Evolutionary conservation across 2,888 invertebrate genomes (phyloP).

Genomic region (Idaea dimidiata): DNA sequence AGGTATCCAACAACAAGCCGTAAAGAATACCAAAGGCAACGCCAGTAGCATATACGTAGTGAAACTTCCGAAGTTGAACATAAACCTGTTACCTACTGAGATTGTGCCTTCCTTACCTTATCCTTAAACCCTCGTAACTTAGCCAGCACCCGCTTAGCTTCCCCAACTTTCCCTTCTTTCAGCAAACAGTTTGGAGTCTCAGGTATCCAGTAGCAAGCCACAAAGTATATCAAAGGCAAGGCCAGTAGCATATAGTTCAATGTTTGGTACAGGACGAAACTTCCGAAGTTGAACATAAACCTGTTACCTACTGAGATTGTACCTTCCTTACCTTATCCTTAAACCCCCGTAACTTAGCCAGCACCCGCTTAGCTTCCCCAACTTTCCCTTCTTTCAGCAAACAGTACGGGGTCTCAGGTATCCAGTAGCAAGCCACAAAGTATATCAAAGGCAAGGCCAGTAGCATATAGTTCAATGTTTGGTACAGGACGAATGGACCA

Average conservation of each 20-base stretch:
- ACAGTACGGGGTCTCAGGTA: slow-evolving; percentile 82
- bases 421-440: slow-evolving; percentile 71
- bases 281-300: too few relatives aligned
- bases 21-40: slow-evolving; percentile 68
- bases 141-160: slow-evolving; percentile 61
- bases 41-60: too few relatives aligned
- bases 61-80: too few relatives aligned
- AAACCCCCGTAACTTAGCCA: slow-evolving; percentile 58
- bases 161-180: slow-evolving; percentile 67
- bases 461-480: slow-evolving; percentile 61
- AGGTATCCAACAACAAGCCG: slow-evolving; percentile 76
- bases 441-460: slow-evolving; percentile 65
- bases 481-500: slow-evolving; percentile 61
- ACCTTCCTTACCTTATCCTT: slow-evolving; percentile 45
- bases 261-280: slow-evolving; percentile 53
- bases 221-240: slow-evolving; percentile 68
- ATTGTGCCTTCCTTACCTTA: too few relatives aligned
- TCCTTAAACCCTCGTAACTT: slow-evolving; percentile 57
- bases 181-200: slow-evolving; percentile 82
- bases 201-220: slow-evolving; percentile 76
- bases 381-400: slow-evolving; percentile 74
- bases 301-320: too few relatives aligned
- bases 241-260: slow-evolving; percentile 63
- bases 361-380: slow-evolving; percentile 60
- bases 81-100: too few relatives aligned